phyloP scores from a whole-genome alignment of 2,888 invertebrate genomes.

The Drosophila birchii region DNA sequence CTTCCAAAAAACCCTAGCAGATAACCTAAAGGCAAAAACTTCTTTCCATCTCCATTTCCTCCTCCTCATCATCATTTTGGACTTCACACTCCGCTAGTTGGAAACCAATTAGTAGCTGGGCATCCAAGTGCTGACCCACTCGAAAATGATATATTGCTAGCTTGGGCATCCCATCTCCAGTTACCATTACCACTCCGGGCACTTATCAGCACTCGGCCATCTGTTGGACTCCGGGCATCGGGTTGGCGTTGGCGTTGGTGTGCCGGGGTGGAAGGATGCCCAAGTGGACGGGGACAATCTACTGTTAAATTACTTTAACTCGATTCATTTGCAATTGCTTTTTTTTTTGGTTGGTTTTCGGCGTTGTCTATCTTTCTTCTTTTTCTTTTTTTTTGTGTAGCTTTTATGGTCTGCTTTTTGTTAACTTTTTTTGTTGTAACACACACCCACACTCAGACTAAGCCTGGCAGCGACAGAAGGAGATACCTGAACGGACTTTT shows the following conservation, averaged over 20 bases:
- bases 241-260: background rate
- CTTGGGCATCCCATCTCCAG: background rate
- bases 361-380: background rate
- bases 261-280: background rate
- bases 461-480: constrained; percentile 66
- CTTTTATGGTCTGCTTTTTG: constrained; percentile 15
- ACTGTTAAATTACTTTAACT: constrained; percentile 72
- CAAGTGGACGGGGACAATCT: constrained; percentile 45
- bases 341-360: constrained; percentile 28
- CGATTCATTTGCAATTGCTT: constrained; percentile 73
- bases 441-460: constrained; percentile 15
- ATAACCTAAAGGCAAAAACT: background rate
- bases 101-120: constrained; percentile 36
- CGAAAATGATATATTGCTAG: constrained; percentile 41
- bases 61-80: no score
- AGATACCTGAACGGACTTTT: constrained; percentile 57
- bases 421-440: background rate
- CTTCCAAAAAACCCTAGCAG: background rate
- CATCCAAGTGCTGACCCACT: constrained; percentile 38
- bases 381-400: constrained; percentile 17
- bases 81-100: constrained; percentile 7
- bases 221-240: constrained; percentile 37
- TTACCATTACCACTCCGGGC: constrained; percentile 8
- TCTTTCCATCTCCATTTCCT: background rate
- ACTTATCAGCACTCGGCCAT: constrained; percentile 59